These are phyloP conservation scores for Leuctra nigra DNA, from an alignment of 2,888 invertebrate genomes.

Conservation along the genomic window DNA sequence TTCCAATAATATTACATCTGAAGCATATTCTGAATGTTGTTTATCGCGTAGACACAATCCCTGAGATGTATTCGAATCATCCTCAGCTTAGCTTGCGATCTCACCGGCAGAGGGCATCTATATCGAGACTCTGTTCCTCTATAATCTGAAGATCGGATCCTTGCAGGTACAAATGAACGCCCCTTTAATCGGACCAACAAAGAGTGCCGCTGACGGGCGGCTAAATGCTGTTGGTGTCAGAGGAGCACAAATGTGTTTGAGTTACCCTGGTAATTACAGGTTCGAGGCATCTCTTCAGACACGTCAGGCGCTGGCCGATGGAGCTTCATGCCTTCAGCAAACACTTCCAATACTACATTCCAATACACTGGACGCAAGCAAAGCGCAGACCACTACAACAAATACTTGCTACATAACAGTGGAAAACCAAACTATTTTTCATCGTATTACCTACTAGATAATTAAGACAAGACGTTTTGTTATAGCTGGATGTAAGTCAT, in stretches of 20 bases:
- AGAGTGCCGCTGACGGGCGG: constrained; percentile 21
- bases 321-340: constrained; percentile 13
- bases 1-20: too few species aligned
- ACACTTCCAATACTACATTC: constrained; percentile 14
- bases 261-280: constrained; percentile 28
- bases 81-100: background rate
- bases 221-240: constrained; percentile 25
- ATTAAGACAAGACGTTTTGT: too few species aligned
- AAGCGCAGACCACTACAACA: background rate
- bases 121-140: background rate
- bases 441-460: too few species aligned
- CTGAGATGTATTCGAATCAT: background rate
- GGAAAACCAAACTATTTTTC: too few species aligned
- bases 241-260: constrained; percentile 28
- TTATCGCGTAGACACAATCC: too few species aligned
- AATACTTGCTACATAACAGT: too few species aligned
- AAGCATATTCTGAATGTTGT: too few species aligned
- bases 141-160: background rate
- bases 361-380: constrained; percentile 1
- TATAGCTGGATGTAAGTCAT: too few species aligned
- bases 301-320: constrained; percentile 16
- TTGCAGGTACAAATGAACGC: constrained; percentile 10
- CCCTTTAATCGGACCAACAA: constrained; percentile 16
- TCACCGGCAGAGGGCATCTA: too few species aligned
- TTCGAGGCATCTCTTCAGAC: background rate